Percentiles rank a stretch among this genome's conserved stretches.
Conservation (phyloP, 2,797 vertebrate species). For the Schizopygopsis pylzovi region DNA sequence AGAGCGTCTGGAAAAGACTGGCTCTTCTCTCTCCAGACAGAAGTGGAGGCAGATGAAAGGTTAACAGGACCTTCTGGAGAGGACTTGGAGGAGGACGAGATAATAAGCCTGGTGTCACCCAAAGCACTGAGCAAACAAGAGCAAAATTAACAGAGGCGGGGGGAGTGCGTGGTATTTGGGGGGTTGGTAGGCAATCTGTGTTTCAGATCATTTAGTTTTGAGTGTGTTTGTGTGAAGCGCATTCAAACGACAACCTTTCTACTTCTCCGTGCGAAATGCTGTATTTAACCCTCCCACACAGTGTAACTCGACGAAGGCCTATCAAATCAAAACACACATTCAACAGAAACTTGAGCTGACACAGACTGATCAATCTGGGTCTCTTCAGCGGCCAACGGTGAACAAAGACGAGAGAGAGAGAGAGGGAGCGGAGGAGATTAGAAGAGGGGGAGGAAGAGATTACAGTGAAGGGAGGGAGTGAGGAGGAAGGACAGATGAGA, state of each 20-base stretch:
- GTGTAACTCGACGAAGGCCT: neutral
- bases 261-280: neutral
- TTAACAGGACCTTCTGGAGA: slow-evolving; percentile 37
- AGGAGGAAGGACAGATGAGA: slow-evolving; percentile 62
- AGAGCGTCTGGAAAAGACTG: slow-evolving; percentile 24
- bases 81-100: slow-evolving; percentile 46
- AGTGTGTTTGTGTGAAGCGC: slow-evolving; percentile 9
- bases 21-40: slow-evolving; percentile 27
- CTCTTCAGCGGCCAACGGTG: slow-evolving; percentile 31
- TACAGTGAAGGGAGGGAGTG: slow-evolving; percentile 72
- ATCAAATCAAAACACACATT: slow-evolving; percentile 20
- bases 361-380: slow-evolving; percentile 28
- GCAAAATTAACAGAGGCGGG: slow-evolving; percentile 62
- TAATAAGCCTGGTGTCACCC: slow-evolving; percentile 61
- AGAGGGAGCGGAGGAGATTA: slow-evolving; percentile 65
- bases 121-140: slow-evolving; percentile 70
- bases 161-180: slow-evolving; percentile 27
- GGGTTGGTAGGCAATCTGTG: slow-evolving; percentile 46
- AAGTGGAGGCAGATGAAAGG: slow-evolving; percentile 52
- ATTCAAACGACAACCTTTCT: slow-evolving; percentile 1
- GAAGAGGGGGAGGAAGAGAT: slow-evolving; percentile 71
- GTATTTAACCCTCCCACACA: slow-evolving; percentile 20
- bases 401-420: slow-evolving; percentile 46
- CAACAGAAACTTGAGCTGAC: slow-evolving; percentile 35
- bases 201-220: slow-evolving; percentile 26